Base-by-base conservation (phyloP, 92 coral and sea anemone species). In the Paragorgia papillata region DNA sequence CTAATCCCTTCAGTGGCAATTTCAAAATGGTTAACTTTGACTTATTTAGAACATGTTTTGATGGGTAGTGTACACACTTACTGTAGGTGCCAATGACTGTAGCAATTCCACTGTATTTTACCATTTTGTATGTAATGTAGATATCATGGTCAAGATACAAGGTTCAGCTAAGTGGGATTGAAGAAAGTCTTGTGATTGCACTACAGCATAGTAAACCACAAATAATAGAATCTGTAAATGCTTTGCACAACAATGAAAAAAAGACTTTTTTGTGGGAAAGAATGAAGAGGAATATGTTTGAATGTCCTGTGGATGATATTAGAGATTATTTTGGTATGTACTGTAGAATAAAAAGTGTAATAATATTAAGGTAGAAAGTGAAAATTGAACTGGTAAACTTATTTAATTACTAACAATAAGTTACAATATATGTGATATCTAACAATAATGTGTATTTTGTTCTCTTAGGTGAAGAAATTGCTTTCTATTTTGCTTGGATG, bases 401-500 rank as follows among this genome's bases (percentile, higher is more conserved):
- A n/a, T n/a, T n/a, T n/a, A n/a, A n/a, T n/a, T n/a, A n/a, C n/a
- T n/a, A n/a, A n/a, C n/a, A n/a, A n/a, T n/a, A n/a, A n/a, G n/a
- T n/a, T n/a, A n/a, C n/a, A n/a, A n/a, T n/a, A n/a, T n/a, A n/a
- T n/a, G n/a, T n/a, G n/a, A n/a, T n/a, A n/a, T n/a, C n/a, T n/a
- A n/a, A n/a, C n/a, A n/a, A n/a, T n/a, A n/a, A n/a, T n/a, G n/a
- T n/a, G n/a, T n/a, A n/a, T n/a, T n/a, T n/a, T n/a, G n/a, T n/a
- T n/a, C 14, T 58, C 21, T 0, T 25, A 94, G 98, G 98, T 50
- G 98, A 94, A 51, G 89, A 87, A 69, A 91, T 95, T 17, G 99
- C 97, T 3, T 85, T 95, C 68, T 95, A 95, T 76, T 95, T 95
- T 85, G 95, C 90, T 5, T 91, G 99, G 99, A 95, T 95, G 95